These are phyloP conservation scores for Oithona nana DNA, from an alignment of 2,888 invertebrate species.

Conservation along the genomic window DNA sequence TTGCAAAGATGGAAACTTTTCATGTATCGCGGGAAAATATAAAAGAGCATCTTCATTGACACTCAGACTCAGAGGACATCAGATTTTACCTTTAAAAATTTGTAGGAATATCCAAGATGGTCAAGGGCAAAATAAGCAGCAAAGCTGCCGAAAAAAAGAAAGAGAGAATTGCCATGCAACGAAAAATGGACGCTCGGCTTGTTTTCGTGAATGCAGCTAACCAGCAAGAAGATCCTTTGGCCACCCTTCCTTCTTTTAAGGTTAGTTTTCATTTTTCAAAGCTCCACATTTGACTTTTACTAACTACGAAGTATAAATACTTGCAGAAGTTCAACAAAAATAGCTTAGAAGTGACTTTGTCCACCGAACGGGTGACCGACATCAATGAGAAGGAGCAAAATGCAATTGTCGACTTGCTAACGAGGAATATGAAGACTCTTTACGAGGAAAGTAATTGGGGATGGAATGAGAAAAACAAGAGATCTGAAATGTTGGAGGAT, in stretches of 20 bases:
- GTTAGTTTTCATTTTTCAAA: constrained; percentile 24
- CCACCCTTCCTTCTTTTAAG: constrained; percentile 10
- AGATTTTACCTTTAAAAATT: too few species aligned
- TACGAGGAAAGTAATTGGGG: constrained; percentile 43
- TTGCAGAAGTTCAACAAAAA: constrained; percentile 39
- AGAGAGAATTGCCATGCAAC: background rate
- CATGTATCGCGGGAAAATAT: too few species aligned
- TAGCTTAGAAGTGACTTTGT: constrained; percentile 39
- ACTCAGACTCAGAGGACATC: too few species aligned
- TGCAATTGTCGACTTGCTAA: constrained; percentile 54
- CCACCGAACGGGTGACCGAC: constrained; percentile 33
- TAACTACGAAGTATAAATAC: too few species aligned
- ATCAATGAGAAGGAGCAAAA: constrained; percentile 38
- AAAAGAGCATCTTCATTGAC: too few species aligned
- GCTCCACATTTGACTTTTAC: too few species aligned
- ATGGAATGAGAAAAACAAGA: constrained; percentile 53
- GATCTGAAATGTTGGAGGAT: constrained; percentile 50
- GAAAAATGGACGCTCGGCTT: background rate
- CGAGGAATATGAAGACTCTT: constrained; percentile 55
- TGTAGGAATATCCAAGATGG: constrained; percentile 32
- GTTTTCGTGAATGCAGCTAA: constrained; percentile 10
- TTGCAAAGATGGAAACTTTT: too few species aligned
- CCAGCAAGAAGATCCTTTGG: constrained; percentile 8
- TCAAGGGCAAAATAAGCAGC: background rate
- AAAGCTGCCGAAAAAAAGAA: constrained; percentile 2